Conservation (phyloP, 92 coral and sea anemone species). For the Micromussa lordhowensis region DNA sequence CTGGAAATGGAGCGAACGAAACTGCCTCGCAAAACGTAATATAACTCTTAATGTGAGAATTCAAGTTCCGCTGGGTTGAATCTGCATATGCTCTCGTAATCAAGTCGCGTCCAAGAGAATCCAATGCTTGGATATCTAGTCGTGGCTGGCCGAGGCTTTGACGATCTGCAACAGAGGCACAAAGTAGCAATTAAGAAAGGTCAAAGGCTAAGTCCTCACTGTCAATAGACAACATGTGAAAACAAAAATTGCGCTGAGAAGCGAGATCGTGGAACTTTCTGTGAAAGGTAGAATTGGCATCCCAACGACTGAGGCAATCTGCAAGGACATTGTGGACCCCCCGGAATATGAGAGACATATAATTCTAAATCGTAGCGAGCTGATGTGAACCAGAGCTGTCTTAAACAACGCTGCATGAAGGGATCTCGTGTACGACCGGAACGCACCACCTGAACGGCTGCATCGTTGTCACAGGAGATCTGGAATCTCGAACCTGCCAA, state of each 20-base stretch:
- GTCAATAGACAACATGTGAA: slow-evolving; percentile 25
- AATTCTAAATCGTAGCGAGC: slow-evolving; percentile 31
- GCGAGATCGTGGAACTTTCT: slow-evolving; percentile 17
- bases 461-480: slow-evolving; percentile 32
- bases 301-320: slow-evolving; percentile 44
- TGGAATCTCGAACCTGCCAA: slow-evolving; percentile 31
- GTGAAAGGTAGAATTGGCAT: slow-evolving; percentile 1
- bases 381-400: slow-evolving; percentile 50
- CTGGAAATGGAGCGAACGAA: slow-evolving; percentile 27
- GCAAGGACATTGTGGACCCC: slow-evolving; percentile 31
- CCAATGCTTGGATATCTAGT: slow-evolving; percentile 25
- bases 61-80: slow-evolving; percentile 35
- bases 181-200: slow-evolving; percentile 8
- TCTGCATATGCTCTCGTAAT: slow-evolving; percentile 36
- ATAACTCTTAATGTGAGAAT: slow-evolving; percentile 19
- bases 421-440: slow-evolving; percentile 25
- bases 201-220: slow-evolving; percentile 21
- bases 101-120: slow-evolving; percentile 33
- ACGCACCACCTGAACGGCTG: slow-evolving; percentile 23
- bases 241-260: neutral
- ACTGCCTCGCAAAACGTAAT: slow-evolving; percentile 28
- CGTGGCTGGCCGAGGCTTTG: slow-evolving; percentile 10
- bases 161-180: slow-evolving; percentile 21
- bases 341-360: slow-evolving; percentile 25
- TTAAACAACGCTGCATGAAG: slow-evolving; percentile 43